These are phyloP conservation scores for Pollenia amentaria DNA, from an alignment of 2,888 invertebrate genomes.

Conservation along the genomic window DNA sequence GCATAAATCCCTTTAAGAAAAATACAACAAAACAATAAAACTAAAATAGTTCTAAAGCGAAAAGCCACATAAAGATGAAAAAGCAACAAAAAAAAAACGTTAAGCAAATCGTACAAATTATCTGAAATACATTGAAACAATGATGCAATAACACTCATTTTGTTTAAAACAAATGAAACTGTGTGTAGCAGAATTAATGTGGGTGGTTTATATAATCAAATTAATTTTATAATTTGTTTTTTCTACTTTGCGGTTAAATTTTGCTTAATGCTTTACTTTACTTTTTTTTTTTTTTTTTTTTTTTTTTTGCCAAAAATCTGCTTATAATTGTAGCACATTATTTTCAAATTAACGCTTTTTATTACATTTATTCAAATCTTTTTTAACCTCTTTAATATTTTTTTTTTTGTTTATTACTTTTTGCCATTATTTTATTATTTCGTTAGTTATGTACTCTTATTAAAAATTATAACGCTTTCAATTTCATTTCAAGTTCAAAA, in stretches of 20 bases:
- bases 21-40: constrained; percentile 9
- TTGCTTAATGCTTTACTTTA: constrained; percentile 50
- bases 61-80: constrained; percentile 1
- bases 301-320: constrained; percentile 38
- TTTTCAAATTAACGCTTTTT: constrained; percentile 82
- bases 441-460: constrained; percentile 29
- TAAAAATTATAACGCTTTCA: constrained; percentile 71
- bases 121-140: constrained; percentile 39
- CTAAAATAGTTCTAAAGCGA: constrained; percentile 11
- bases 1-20: constrained; percentile 79
- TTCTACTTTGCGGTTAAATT: constrained; percentile 36
- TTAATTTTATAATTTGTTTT: constrained; percentile 46
- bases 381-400: constrained; percentile 49
- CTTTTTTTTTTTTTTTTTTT: constrained; percentile 4
- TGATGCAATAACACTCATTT: constrained; percentile 41
- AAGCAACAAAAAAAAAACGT: not conserved
- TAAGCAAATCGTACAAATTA: constrained; percentile 54
- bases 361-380: not conserved
- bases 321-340: constrained; percentile 80
- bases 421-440: not conserved
- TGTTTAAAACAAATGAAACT: constrained; percentile 17
- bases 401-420: not conserved
- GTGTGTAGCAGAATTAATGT: constrained; percentile 27
- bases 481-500: constrained; percentile 80
- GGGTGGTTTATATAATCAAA: constrained; percentile 68